Base-by-base conservation (phyloP, 2,888 invertebrate species). In the Cephus sareptanus region DNA sequence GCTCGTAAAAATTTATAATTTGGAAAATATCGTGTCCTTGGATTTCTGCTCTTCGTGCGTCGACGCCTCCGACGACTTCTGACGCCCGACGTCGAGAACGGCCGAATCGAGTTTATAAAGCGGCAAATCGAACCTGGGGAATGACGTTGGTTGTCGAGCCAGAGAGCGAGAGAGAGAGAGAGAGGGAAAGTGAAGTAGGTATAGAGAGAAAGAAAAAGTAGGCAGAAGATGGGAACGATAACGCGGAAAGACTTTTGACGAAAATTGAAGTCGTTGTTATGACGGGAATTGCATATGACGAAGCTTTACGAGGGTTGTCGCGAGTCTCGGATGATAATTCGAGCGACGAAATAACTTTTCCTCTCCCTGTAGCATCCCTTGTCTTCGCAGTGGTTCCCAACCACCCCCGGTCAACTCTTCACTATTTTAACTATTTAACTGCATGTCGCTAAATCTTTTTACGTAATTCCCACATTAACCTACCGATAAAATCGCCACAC, bases 1-100 rank as follows among this genome's bases (percentile, higher is more conserved):
- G 82, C 81, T 91, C 91, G 90, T 91, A 91, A 91, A 91, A 91
- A 90, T 91, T 91, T 90, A 91, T 90, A 91, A 91, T 91, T 91
- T 91, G 91, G 91, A 91, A 91, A 91, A 91, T 90, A 89, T 86
- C 85, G 82, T 79, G 81, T 30, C 34, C 34, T 68, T 34, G 34
- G 68, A 74, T 74, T 34, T 74, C 34, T 12, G 74, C 34, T 11
- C 34, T 74, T 34, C 70, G 74, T n/a, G 74, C 74, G 34, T 34
- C 71, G 31, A 33, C 31, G 71, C 71, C 71, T 30, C 71, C n/a
- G 71, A 71, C n/a, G 71, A 12, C 23, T 71, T 23, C 11, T n/a
- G 34, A 34, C 74, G n/a, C 74, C 11, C 23, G 34, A 33, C 75
- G 68, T 40, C 73, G 31, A 6, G 70, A 30, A 77, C 79, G 80